Evolutionary conservation across 1,140 invertebrate genomes (phyloP), one percentile per base, ranked within the genome.

Genomic region (Sycophila sp.): DNA sequence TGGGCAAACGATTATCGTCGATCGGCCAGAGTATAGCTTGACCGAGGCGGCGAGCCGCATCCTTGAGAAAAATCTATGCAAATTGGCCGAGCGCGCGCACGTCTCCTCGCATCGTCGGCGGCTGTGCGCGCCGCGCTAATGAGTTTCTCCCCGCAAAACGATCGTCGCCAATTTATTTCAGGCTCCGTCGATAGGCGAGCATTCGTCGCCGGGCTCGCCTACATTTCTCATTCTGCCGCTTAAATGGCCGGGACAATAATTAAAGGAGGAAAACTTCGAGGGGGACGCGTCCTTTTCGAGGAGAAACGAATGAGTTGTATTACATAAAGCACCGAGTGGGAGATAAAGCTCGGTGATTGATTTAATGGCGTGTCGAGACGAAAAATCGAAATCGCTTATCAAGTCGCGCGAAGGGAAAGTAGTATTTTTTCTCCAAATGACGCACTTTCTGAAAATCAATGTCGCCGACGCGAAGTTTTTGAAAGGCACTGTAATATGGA

Each of bases 1-100:
- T 38, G 51, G 17, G 28, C 38, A 66, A 36, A 42, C 65, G 55
- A 68, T 68, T 59, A 59, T 68, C 42, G 55, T 49, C 24, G 53
- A 68, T 68, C 38, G 64, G 24, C 28, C 26, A 15, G n/a, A 45
- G 53, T 55, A 40, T 55, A 1, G 10, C 28, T 47, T 15, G 30
- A 26, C 49, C 36, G 24, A 4, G n/a, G 13, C 13, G 19, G 15
- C 63, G 42, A 17, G 13, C 13, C n/a, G n/a, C 59, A 68, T 68
- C 56, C 67, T 63, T 62, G 58, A 28, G 58, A 53, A 69, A 69
- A 51, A 69, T 69, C 49, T 69, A 63, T 69, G 67, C 49, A 69
- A 69, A 69, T 69, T 69, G 19, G 17, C 17, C n/a, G 4, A 22
- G 51, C 30, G 15, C n/a, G 3, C 47, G 17, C 42, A 13, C 38